Evolutionary conservation across 2,113 vertebrate genomes (phyloP).

Genomic region (Condylura cristata): DNA sequence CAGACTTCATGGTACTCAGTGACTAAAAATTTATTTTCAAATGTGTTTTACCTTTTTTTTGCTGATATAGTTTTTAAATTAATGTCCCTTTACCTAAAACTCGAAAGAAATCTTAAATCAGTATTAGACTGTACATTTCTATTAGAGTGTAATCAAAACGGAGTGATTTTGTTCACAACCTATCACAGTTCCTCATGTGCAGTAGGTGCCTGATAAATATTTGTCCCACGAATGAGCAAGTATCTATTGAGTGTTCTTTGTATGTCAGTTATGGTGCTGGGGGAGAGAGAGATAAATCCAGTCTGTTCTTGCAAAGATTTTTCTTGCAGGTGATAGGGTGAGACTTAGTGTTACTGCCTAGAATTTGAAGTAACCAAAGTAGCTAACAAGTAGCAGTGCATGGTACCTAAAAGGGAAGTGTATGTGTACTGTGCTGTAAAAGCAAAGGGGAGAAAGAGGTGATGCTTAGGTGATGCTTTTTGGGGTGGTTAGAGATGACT

Average conservation of each 20-base stretch:
- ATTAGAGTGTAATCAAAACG: neutral
- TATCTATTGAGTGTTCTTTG: neutral
- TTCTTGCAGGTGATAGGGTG: neutral
- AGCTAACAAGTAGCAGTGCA: neutral
- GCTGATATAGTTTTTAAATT: neutral
- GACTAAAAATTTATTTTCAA: neutral
- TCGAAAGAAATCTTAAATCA: constrained; percentile 3
- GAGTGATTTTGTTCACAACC: neutral
- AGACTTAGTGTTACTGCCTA: neutral
- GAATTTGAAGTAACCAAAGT: neutral
- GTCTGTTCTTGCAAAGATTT: neutral
- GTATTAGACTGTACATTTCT: neutral
- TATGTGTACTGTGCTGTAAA: neutral
- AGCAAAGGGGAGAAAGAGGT: neutral
- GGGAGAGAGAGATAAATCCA: neutral
- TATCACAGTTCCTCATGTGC: neutral
- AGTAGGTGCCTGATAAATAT: neutral
- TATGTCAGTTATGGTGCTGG: neutral
- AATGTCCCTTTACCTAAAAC: neutral
- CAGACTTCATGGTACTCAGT: neutral
- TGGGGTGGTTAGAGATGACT: neutral
- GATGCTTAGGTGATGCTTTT: neutral
- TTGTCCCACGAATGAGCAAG: neutral
- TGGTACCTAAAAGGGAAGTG: too few relatives aligned
- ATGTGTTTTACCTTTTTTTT: neutral